Evolutionary conservation across 2,797 vertebrate genomes (phyloP).

Genomic region (Podarcis siculus): DNA sequence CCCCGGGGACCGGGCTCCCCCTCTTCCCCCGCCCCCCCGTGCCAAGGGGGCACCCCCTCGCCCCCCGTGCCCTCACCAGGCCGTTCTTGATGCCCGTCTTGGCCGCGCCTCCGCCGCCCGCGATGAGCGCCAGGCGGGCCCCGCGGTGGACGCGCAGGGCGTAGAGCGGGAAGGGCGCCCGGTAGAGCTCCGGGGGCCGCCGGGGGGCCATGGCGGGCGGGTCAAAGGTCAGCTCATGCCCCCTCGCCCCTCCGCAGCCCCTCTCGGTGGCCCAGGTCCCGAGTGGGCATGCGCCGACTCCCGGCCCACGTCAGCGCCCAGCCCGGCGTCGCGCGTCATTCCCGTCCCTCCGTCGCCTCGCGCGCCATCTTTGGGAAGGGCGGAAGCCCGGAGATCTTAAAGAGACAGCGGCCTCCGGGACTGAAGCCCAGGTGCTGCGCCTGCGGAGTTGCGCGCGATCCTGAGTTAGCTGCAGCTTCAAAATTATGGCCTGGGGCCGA

Average conservation of each 20-base stretch:
- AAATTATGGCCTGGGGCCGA: too few relatives aligned
- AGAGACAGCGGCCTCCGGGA: too few relatives aligned
- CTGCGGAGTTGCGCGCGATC: too few relatives aligned
- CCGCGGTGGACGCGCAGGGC: conserved; percentile 84
- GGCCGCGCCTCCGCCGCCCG: conserved; percentile 92
- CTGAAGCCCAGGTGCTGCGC: too few relatives aligned
- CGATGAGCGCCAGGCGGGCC: conserved; percentile 85
- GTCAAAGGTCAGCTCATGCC: background rate
- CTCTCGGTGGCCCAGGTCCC: background rate
- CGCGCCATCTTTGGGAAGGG: conserved; percentile 9
- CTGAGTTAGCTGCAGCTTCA: too few relatives aligned
- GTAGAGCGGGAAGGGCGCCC: conserved; percentile 94
- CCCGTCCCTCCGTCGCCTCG: background rate
- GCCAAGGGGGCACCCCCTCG: background rate
- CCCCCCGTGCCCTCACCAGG: conserved; percentile 80
- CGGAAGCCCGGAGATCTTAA: background rate
- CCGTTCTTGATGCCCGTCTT: conserved; percentile 95
- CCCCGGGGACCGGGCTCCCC: too few relatives aligned
- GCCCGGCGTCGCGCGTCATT: background rate
- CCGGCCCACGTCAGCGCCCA: conserved; percentile 20
- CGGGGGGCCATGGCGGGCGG: conserved; percentile 83
- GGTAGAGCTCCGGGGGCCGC: conserved; percentile 85
- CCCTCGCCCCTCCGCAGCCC: background rate
- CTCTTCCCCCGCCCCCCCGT: too few relatives aligned
- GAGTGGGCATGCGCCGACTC: background rate